Base-by-base conservation (phyloP, 2,888 invertebrate species). In the Chironomus riparius region DNA sequence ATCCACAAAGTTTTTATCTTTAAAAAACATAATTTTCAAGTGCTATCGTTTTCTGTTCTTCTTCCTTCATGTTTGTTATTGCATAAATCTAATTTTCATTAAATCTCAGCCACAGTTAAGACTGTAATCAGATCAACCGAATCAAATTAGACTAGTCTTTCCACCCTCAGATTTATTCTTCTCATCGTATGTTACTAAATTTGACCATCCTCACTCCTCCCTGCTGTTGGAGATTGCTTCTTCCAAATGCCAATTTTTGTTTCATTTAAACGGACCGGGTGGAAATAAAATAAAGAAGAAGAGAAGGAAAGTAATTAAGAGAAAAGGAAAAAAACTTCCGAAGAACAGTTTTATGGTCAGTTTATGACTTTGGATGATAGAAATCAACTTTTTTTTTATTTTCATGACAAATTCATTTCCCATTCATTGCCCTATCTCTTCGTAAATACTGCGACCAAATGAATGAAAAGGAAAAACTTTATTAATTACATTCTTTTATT, bases 331-430 rank as follows among this genome's bases (percentile, higher is more conserved):
- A 62, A 65, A 65, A 24, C 65, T 65, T 65, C 65, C 22, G 65
- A 24, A 65, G 15, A 65, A 68, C 74, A 65, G 62, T 74, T 74
- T 74, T 48, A 74, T 74, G 74, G 74, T 68, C 74, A 74, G 74
- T 74, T 74, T 74, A 74, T 68, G 74, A 48, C 62, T 65, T 65
- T 68, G 18, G 48, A 48, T 22, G 74, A 74, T 74, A 68, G 38
- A 61, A 74, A 74, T 74, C 74, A 48, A 28, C 13, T 47, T 56
- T 71, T 70, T 47, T 47, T 70, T 70, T 18, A 12, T 21, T 65
- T 61, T 13, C 28, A 72, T 72, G 72, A 72, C 72, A 72, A 72
- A 72, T 72, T 72, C 50, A 72, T 62, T 56, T 72, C 28, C 38
- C 38, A 38, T 38, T 38, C 38, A 7, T 70, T 21, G 56, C 48